These are phyloP conservation scores for Zelleria hepariella DNA, from an alignment of 2,888 invertebrate genomes.

Conservation along the genomic window DNA sequence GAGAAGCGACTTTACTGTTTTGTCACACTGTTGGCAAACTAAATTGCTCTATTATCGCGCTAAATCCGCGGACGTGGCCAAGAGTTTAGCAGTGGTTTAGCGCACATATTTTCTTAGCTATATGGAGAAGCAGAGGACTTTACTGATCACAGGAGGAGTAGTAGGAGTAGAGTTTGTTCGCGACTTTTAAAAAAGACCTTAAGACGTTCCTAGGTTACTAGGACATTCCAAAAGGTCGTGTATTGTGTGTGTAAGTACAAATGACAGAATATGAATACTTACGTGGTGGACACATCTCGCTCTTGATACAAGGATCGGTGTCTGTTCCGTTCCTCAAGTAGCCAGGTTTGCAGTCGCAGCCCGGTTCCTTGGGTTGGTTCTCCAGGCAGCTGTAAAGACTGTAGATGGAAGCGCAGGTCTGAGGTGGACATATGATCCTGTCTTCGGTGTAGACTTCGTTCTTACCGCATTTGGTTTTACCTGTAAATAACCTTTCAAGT, in stretches of 20 bases:
- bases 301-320: background rate
- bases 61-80: no score
- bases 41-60: no score
- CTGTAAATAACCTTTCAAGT: background rate
- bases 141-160: no score
- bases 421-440: constrained; percentile 7
- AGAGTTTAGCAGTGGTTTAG: no score
- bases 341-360: constrained; percentile 11
- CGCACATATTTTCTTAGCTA: no score
- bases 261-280: background rate
- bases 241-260: no score
- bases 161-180: no score
- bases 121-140: no score
- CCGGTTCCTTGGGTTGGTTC: background rate
- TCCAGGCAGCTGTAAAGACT: background rate
- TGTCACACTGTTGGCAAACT: no score
- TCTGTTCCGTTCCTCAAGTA: constrained; percentile 1
- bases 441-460: constrained; percentile 9
- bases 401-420: constrained; percentile 5
- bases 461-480: background rate
- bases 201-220: no score
- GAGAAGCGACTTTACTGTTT: no score
- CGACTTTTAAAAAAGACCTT: no score
- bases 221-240: background rate
- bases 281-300: background rate